Percentiles rank a stretch among this genome's conserved stretches.
These are phyloP conservation scores for Chrysopilus asiliformis DNA, from an alignment of 2,888 invertebrate species.

Conservation along the genomic window DNA sequence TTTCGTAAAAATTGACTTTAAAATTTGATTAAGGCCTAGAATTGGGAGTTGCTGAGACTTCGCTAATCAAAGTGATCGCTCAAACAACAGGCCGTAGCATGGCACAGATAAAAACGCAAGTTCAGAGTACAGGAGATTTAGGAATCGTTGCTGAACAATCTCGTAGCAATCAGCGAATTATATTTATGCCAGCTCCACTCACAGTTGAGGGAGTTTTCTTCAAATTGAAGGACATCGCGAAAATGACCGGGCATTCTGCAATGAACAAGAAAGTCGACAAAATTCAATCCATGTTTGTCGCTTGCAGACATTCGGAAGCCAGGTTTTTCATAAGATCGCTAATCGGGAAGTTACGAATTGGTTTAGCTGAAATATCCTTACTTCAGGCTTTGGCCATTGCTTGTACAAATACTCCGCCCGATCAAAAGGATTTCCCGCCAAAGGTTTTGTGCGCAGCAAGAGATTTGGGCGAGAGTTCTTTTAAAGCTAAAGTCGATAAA, in stretches of 20 bases:
- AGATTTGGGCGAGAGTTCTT: constrained; percentile 47
- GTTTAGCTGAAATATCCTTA: constrained; percentile 92
- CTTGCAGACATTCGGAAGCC: constrained; percentile 78
- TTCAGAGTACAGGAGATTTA: constrained; percentile 61
- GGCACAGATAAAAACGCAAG: constrained; percentile 61
- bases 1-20: constrained; percentile 1
- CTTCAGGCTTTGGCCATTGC: constrained; percentile 83
- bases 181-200: constrained; percentile 73
- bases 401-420: constrained; percentile 63
- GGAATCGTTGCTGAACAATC: constrained; percentile 83
- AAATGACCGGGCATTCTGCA: constrained; percentile 64
- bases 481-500: constrained; percentile 64
- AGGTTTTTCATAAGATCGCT: constrained; percentile 79
- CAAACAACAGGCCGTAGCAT: constrained; percentile 75
- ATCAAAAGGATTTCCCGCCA: constrained; percentile 45
- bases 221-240: constrained; percentile 75
- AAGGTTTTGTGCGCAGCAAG: constrained; percentile 49
- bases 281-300: constrained; percentile 85
- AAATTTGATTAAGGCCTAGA: constrained; percentile 44
- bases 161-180: constrained; percentile 69
- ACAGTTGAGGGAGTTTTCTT: constrained; percentile 61
- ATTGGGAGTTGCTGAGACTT: constrained; percentile 88
- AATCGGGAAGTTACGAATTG: constrained; percentile 89
- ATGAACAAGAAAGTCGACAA: constrained; percentile 78
- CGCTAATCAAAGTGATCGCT: constrained; percentile 87